Conservation (phyloP, 2,797 vertebrate genomes). For the Pseudocheirus occidentalis region DNA sequence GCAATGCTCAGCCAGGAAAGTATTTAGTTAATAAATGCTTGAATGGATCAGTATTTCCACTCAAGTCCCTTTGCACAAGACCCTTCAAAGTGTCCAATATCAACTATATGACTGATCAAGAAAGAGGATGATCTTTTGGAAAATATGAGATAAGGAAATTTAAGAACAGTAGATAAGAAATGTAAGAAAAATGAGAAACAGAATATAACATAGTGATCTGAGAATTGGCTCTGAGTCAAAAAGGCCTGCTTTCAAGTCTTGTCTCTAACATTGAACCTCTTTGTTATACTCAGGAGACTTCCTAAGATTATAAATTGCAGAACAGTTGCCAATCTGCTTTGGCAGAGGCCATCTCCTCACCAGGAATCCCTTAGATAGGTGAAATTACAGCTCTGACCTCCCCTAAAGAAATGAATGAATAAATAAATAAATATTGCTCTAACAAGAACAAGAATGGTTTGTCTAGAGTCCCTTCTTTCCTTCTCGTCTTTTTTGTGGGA, state of each 20-base stretch:
- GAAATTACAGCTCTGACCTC: not conserved
- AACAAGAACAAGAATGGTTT: not conserved
- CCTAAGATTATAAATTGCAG: not conserved
- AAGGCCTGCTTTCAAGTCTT: not conserved
- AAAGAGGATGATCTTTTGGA: conserved; percentile 41
- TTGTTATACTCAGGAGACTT: not conserved
- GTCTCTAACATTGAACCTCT: not conserved
- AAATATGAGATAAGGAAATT: conserved; percentile 22
- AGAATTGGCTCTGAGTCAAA: not conserved
- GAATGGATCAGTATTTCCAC: conserved; percentile 14
- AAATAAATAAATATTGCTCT: not conserved
- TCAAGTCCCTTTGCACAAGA: conserved; percentile 5
- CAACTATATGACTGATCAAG: conserved; percentile 7
- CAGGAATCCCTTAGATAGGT: not conserved
- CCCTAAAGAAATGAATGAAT: not conserved
- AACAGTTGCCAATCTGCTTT: not conserved
- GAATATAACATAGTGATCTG: not conserved
- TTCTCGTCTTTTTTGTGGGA: not conserved
- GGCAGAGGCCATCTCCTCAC: not conserved
- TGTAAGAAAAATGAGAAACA: no score
- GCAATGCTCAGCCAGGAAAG: not conserved
- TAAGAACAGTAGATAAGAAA: not conserved
- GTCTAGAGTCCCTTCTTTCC: conserved; percentile 25
- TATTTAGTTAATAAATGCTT: not conserved
- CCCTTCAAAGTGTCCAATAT: conserved; percentile 47